These are phyloP conservation scores for Uloborus diversus DNA, from an alignment of 1,140 invertebrate genomes.

Conservation along the genomic window DNA sequence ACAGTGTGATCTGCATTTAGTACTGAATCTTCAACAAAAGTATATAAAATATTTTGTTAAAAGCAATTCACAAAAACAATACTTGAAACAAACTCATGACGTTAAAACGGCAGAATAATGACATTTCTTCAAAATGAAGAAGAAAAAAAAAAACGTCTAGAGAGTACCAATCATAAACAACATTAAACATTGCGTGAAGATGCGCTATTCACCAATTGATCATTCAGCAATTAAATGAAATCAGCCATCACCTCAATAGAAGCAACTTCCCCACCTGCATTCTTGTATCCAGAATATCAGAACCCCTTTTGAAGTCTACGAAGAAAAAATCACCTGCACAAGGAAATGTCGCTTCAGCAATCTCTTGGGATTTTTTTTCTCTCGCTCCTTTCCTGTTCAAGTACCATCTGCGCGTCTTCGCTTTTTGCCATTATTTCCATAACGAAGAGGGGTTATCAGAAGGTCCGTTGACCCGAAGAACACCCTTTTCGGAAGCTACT, in stretches of 20 bases:
- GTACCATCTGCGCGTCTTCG: background rate
- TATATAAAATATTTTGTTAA: too few relatives aligned
- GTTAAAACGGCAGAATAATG: too few relatives aligned
- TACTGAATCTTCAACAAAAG: too few relatives aligned
- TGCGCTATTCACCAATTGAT: background rate
- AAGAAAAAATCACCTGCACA: background rate
- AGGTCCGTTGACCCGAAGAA: background rate
- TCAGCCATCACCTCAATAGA: background rate
- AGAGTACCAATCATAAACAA: too few relatives aligned
- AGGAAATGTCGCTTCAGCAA: background rate
- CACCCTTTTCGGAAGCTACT: background rate
- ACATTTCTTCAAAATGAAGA: too few relatives aligned
- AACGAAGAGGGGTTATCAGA: background rate
- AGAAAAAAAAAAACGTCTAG: too few relatives aligned
- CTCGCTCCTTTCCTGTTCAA: background rate
- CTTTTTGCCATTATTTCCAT: background rate
- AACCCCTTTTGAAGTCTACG: background rate
- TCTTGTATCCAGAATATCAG: background rate
- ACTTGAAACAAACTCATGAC: too few relatives aligned
- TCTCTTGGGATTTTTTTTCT: background rate
- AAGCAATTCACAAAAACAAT: too few relatives aligned
- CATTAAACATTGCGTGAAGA: too few relatives aligned
- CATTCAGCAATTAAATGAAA: background rate
- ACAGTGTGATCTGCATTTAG: too few relatives aligned
- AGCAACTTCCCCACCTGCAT: background rate